Evolutionary conservation across 2,113 vertebrate species (phyloP), one percentile per base, ranked within the genome.

Genomic region (Rhagologus leucostigma): DNA sequence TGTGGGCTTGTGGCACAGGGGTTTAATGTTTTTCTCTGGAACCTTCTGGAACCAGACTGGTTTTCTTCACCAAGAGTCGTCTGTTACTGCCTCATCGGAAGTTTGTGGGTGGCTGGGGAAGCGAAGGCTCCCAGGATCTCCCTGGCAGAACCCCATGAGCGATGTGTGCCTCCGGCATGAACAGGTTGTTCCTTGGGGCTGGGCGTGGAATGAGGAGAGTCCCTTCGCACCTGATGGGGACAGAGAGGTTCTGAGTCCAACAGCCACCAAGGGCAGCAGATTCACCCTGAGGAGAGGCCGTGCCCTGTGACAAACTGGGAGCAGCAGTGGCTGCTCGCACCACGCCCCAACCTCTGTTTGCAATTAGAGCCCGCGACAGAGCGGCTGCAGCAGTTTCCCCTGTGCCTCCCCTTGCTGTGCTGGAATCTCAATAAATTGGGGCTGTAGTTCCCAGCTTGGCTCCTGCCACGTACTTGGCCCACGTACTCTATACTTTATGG

Each of bases 31-130:
- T 60, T 50, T 39, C 33, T 11, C 10, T 27, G 76, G 46, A 82
- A n/a, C 23, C 32, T 76, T 47, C 52, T 10, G 41, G 56, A 67
- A 32, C 63, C 53, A 26, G 29, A 12, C 27, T 35, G 63, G 13
- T 32, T 73, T 59, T 49, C 29, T n/a, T 44, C 35, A 26, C 6
- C 52, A 6, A 9, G n/a, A 23, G 37, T 2, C 5, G 23, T 14
- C 32, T 35, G 15, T 49, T 19, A 2, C 13, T 4, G 0, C 23
- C 23, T 26, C 7, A 0, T 2, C 0, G 0, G 69, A 27, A 22
- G 9, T 59, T 64, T 55, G 13, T 2, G 5, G 8, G n/a, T n/a
- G n/a, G 41, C 50, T n/a, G 3, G 47, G 37, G 46, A 53, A 68
- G 13, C 3, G 0, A 19, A 18, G 33, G 49, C 39, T 87, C 1